These are phyloP conservation scores for Notodonta ziczac DNA, from an alignment of 2,888 invertebrate species.

Conservation along the genomic window DNA sequence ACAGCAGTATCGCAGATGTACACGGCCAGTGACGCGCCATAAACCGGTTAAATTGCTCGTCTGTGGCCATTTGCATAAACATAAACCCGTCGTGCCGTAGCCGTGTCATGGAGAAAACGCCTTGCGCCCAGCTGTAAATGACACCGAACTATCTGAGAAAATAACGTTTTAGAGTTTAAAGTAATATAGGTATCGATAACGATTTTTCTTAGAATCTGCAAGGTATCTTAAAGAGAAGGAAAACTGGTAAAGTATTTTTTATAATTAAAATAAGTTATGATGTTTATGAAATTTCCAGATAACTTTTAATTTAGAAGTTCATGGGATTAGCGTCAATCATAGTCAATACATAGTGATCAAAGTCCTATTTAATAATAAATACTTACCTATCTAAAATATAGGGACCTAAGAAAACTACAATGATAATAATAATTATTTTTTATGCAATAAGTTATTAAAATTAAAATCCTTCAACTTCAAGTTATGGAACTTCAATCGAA, in stretches of 20 bases:
- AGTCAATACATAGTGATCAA: too few relatives aligned
- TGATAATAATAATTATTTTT: too few relatives aligned
- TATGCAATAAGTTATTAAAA: too few relatives aligned
- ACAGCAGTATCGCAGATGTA: slow-evolving; percentile 45
- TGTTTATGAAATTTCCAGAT: too few relatives aligned
- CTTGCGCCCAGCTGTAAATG: slow-evolving; percentile 41
- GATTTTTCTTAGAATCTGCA: not conserved
- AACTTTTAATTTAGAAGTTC: too few relatives aligned
- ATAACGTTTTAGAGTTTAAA: slow-evolving; percentile 9
- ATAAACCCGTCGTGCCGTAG: slow-evolving; percentile 41
- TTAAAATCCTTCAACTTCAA: not conserved
- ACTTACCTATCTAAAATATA: too few relatives aligned
- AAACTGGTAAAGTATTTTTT: too few relatives aligned
- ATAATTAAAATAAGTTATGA: too few relatives aligned
- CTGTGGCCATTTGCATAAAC: slow-evolving; percentile 63
- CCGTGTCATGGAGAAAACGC: slow-evolving; percentile 14
- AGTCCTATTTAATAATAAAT: too few relatives aligned
- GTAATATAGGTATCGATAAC: not conserved
- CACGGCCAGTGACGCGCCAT: slow-evolving; percentile 54
- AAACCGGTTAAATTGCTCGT: slow-evolving; percentile 67
- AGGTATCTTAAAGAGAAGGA: too few relatives aligned
- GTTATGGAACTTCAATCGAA: slow-evolving; percentile 23
- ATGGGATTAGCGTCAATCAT: too few relatives aligned
- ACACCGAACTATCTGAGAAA: slow-evolving; percentile 42
- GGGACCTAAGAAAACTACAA: too few relatives aligned